Percentiles rank a stretch among this genome's conserved stretches.
Evolutionary conservation across 2,888 invertebrate genomes (phyloP).

Genomic region (Bibio marci): DNA sequence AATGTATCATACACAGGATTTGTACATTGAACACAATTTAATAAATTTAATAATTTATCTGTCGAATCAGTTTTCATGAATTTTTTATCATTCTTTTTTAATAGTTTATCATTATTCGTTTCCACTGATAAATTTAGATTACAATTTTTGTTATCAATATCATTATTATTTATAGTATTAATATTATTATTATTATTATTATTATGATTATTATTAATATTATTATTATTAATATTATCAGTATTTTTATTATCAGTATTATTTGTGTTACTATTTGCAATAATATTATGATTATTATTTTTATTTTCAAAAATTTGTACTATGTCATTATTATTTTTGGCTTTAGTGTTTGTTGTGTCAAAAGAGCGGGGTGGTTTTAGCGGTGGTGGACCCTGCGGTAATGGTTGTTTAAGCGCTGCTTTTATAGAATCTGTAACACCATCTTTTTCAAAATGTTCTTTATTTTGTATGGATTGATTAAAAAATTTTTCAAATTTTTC

Average conservation of each 20-base stretch:
- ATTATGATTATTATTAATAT: too few species aligned
- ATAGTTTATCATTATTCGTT: constrained; percentile 14
- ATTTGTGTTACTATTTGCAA: too few species aligned
- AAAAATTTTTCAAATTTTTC: constrained; percentile 13
- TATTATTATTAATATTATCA: too few species aligned
- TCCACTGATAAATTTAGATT: too few species aligned
- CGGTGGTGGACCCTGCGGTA: constrained; percentile 54
- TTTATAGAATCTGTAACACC: constrained; percentile 38
- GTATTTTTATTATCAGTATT: too few species aligned
- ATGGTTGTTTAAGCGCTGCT: constrained; percentile 44
- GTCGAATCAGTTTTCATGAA: not conserved
- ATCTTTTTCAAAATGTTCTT: too few species aligned
- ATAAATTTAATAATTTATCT: not conserved
- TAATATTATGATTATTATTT: too few species aligned
- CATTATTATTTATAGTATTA: too few species aligned
- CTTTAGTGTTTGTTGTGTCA: constrained; percentile 9
- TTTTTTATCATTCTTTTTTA: constrained; percentile 9
- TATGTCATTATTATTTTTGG: not conserved
- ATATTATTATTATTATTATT: too few species aligned
- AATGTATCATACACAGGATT: constrained; percentile 5
- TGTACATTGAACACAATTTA: constrained; percentile 7
- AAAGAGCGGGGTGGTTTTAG: constrained; percentile 58
- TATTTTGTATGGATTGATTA: constrained; percentile 17
- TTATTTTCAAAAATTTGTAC: constrained; percentile 9
- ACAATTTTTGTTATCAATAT: too few species aligned